Base-by-base conservation (phyloP, 2,888 invertebrate species). In the Cabera pusaria region DNA sequence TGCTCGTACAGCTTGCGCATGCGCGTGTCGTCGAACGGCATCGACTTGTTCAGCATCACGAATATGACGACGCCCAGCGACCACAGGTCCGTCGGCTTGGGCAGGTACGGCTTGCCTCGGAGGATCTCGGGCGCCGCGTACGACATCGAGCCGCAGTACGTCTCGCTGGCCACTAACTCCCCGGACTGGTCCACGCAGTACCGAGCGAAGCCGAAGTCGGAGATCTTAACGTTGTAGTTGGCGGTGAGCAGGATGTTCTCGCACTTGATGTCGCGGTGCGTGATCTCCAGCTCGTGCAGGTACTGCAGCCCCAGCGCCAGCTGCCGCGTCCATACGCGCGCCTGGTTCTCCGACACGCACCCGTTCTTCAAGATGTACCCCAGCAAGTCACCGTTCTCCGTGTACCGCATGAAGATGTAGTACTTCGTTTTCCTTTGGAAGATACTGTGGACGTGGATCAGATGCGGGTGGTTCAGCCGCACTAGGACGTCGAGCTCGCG, bases 71-170 rank as follows among this genome's bases (percentile, higher is more conserved):
- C 91, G 0, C 94, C 96, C 42, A 95, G 73, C 2, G 95, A 95
- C 96, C 96, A 97, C 25, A 95, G 76, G 65, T 97, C 97, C 0
- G 93, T 91, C 20, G 92, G 90, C 72, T 93, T 93, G 0, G 94
- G 93, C 59, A 91, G 81, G 66, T 95, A 95, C 0, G 94, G 93
- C 46, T 91, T 91, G 1, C 95, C 95, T 42, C 93, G 90, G 3
- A 97, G 83, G 34, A 97, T 93, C 80, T 97, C 97, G 0, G 97
- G 96, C 0, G 97, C 95, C 0, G 95, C 96, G 69, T 97, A 97
- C 1, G 96, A 95, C 59, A 96, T 90, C 4, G 96, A 96, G 2
- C 96, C 97, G 64, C 96, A 97, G 64, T 94, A 96, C 0, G 96
- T 96, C 53, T 93, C 92, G 56, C 96, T 95, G 22, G 93, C 67